Conservation (phyloP, 2,113 vertebrate genomes). For the Meles meles region DNA sequence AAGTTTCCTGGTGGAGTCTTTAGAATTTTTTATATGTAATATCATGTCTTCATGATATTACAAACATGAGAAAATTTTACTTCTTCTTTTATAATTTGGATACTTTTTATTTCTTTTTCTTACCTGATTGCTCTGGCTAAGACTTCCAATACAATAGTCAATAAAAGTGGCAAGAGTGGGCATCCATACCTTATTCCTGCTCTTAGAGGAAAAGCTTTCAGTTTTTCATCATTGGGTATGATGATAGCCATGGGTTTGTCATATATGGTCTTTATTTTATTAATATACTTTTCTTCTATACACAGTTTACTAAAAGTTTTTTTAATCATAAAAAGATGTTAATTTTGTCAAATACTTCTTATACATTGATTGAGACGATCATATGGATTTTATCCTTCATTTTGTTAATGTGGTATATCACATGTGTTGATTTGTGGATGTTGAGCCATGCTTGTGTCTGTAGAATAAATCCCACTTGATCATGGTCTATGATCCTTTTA, state of each 20-base stretch:
- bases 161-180: background rate
- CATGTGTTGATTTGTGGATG: background rate
- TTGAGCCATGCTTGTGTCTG: background rate
- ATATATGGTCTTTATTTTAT: background rate
- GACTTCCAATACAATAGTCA: background rate
- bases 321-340: background rate
- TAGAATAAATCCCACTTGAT: background rate
- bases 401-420: background rate
- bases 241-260: background rate
- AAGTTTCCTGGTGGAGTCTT: background rate
- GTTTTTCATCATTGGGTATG: background rate
- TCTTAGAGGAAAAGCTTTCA: background rate
- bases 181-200: background rate
- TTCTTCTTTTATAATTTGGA: background rate
- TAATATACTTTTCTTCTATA: background rate
- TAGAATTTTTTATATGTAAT: background rate
- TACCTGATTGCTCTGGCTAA: background rate
- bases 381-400: background rate
- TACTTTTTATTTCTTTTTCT: background rate
- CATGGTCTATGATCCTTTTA: background rate
- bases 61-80: background rate
- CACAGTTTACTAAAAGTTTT: background rate
- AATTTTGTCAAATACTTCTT: background rate
- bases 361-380: background rate
- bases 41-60: background rate